Percentiles rank a stretch among this genome's conserved stretches.
These are phyloP conservation scores for Nemoura dubitans DNA, from an alignment of 2,888 invertebrate species.

Conservation along the genomic window DNA sequence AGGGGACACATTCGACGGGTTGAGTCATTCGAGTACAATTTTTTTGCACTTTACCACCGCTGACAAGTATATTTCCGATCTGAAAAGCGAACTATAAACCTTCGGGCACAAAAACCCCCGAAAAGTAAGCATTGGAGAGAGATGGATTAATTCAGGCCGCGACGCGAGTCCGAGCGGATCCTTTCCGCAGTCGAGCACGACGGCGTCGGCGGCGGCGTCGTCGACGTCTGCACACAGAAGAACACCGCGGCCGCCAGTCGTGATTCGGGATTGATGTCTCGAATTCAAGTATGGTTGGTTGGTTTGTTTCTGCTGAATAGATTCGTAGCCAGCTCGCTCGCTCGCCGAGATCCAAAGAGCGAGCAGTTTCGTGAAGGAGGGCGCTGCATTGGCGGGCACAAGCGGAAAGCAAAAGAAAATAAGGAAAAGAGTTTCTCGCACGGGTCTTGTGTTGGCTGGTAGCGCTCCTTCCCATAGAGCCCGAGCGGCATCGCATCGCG, in stretches of 20 bases:
- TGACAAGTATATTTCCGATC: neutral
- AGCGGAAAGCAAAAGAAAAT: slow-evolving; percentile 8
- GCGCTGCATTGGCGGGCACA: neutral
- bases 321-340: neutral
- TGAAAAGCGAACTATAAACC: neutral
- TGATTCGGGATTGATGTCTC: slow-evolving; percentile 21
- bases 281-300: slow-evolving; percentile 17
- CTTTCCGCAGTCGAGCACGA: neutral
- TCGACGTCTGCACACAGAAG: neutral
- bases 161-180: neutral
- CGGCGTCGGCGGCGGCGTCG: neutral
- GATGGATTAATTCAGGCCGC: neutral
- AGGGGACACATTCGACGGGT: neutral
- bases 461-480: neutral
- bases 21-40: slow-evolving; percentile 7
- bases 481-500: neutral
- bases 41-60: neutral
- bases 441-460: neutral
- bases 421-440: slow-evolving; percentile 27
- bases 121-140: neutral
- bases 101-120: neutral
- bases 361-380: neutral
- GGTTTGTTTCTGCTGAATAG: slow-evolving; percentile 31
- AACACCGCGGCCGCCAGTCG: neutral
- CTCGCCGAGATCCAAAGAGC: neutral